phyloP scores from a whole-genome alignment of 2,113 vertebrate species.

The Chionomys nivalis region DNA sequence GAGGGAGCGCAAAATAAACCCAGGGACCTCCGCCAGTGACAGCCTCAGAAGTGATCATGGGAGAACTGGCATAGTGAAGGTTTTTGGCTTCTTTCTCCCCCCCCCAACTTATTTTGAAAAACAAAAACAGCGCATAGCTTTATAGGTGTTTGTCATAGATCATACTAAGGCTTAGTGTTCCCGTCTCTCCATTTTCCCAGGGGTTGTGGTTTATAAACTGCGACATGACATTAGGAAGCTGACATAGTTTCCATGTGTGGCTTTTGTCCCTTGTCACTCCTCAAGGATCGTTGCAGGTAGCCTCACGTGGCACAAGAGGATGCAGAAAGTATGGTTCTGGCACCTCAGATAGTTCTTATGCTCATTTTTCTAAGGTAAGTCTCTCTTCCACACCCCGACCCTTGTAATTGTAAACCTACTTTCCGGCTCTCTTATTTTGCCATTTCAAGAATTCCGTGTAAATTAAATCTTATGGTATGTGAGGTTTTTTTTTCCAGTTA shows the following conservation, averaged over 20 bases:
- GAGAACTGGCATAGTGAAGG: neutral
- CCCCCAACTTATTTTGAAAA: neutral
- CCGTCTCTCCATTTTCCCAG: neutral
- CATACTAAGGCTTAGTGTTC: neutral
- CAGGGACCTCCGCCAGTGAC: neutral
- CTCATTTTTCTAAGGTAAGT: neutral
- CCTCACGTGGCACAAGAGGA: neutral
- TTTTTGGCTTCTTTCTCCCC: neutral
- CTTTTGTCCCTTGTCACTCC: neutral
- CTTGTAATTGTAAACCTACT: neutral
- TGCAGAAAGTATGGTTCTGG: neutral
- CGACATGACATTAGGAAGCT: neutral
- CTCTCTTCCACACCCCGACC: neutral
- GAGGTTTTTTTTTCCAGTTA: neutral
- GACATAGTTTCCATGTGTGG: neutral
- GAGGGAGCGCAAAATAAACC: neutral
- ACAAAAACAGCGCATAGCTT: neutral
- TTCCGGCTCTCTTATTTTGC: slow-evolving; percentile 14
- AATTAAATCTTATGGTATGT: neutral
- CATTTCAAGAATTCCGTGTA: slow-evolving; percentile 1
- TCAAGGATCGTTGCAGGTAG: neutral
- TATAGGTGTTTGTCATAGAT: neutral
- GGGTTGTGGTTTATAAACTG: neutral
- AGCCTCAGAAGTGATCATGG: neutral
- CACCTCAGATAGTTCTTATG: neutral